phyloP scores from a whole-genome alignment of 2,113 vertebrate species.

The Cromileptes altivelis region DNA sequence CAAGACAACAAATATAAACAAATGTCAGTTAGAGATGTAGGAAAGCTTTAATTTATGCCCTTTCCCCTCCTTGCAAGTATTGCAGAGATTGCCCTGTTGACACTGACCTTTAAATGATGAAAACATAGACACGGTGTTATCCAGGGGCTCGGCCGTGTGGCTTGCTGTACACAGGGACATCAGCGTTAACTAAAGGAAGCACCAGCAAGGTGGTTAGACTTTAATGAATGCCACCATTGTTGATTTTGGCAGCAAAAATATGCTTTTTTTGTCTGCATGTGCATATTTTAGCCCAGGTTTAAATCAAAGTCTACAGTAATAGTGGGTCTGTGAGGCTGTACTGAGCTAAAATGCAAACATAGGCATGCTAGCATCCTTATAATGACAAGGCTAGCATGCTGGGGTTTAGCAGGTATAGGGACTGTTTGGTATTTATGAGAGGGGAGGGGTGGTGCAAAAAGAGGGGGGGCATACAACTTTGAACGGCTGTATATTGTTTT shows the following conservation, averaged over 20 bases:
- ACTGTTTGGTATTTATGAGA: no score
- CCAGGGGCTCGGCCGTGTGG: background rate
- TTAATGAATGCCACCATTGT: background rate
- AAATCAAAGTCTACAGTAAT: no score
- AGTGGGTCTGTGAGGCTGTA: no score
- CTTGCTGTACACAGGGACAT: slow-evolving; percentile 5
- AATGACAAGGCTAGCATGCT: no score
- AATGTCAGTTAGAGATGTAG: slow-evolving; percentile 35
- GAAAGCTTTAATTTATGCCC: slow-evolving; percentile 29
- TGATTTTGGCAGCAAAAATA: no score
- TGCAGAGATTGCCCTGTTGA: slow-evolving; percentile 17
- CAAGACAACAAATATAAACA: slow-evolving; percentile 60
- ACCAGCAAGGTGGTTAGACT: background rate
- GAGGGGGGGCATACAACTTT: no score
- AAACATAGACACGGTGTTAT: background rate
- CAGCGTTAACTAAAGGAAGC: background rate
- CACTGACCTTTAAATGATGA: slow-evolving; percentile 55
- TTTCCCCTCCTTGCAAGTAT: background rate
- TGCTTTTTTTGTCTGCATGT: background rate
- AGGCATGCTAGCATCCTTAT: no score
- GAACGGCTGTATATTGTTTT: no score
- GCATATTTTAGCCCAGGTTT: background rate
- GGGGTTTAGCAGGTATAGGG: no score
- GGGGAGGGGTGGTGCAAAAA: no score
- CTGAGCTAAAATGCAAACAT: no score